Base-by-base conservation (phyloP, 2,888 invertebrate genomes). In the Oligia strigilis region DNA sequence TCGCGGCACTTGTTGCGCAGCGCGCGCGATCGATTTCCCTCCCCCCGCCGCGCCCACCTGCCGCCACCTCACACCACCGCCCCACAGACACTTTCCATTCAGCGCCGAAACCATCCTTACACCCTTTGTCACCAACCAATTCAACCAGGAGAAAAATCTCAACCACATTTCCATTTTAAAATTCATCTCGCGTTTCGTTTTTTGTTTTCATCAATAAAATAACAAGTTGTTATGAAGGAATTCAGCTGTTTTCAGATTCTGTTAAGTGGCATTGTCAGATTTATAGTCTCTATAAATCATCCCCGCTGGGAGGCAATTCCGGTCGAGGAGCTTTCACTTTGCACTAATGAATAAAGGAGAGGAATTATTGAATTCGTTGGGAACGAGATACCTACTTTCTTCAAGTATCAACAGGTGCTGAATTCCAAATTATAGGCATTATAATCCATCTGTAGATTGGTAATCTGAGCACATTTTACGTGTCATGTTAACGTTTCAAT, bases 1-100 rank as follows among this genome's bases (percentile, higher is more conserved):
- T 78, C 91, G 90, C 88, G 92, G 91, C 94, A 96, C 96, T 95
- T 96, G 96, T 96, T 96, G 96, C 96, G 96, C 96, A 94, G 94
- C 88, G 90, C 88, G 88, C 89, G 86, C 91, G 94, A 96, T 96
- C 96, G 95, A 96, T 96, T 94, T 83, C 83, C 79, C 75, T 83
- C 89, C 81, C 82, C 77, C 87, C 89, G 86, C 88, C 83, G 89
- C 90, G 87, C 88, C 87, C 89, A 89, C 89, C 89, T 86, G 77
- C 81, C 87, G 67, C 86, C 84, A 64, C 72, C 77, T 60, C 77
- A 70, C 73, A 77, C 81, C 81, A 64, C 80, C 75, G 77, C 77
- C 84, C 86, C 89, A 87, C 85, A 85, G 86, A 89, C 88, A 91
- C 87, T 90, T 91, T 87, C 90, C 86, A 91, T 92, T 92, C 90